Conservation (phyloP, 1,140 invertebrate species). For the Camponotus floridanus region DNA sequence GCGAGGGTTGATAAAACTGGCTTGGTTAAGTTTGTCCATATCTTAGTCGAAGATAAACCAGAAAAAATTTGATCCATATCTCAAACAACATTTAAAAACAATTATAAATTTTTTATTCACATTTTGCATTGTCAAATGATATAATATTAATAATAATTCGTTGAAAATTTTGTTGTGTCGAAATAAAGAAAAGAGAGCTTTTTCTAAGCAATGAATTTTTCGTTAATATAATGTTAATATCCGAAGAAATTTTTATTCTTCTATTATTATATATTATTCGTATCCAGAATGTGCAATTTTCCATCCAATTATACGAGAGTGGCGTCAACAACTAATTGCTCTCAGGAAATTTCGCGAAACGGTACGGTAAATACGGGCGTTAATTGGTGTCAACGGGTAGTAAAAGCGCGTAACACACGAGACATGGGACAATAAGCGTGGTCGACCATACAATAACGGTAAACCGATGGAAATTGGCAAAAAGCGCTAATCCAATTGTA, state of each 20-base stretch:
- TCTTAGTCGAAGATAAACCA: slow-evolving; percentile 26
- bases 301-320: background rate
- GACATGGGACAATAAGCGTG: background rate
- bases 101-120: background rate
- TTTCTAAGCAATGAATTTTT: background rate
- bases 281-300: background rate
- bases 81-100: background rate
- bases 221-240: background rate
- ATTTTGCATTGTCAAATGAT: background rate
- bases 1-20: slow-evolving; percentile 22
- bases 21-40: too few relatives aligned
- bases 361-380: slow-evolving; percentile 56
- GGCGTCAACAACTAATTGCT: slow-evolving; percentile 10
- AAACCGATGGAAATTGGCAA: slow-evolving; percentile 41
- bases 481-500: slow-evolving; percentile 27
- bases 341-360: slow-evolving; percentile 4
- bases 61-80: background rate
- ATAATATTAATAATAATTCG: background rate
- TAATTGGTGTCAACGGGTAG: slow-evolving; percentile 64
- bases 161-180: background rate
- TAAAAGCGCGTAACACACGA: slow-evolving; percentile 43
- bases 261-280: background rate
- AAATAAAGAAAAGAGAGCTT: background rate
- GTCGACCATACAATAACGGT: slow-evolving; percentile 14
- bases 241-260: background rate